Evolutionary conservation across 2,113 vertebrate species (phyloP).

Genomic region (Anarrhichthys ocellatus): DNA sequence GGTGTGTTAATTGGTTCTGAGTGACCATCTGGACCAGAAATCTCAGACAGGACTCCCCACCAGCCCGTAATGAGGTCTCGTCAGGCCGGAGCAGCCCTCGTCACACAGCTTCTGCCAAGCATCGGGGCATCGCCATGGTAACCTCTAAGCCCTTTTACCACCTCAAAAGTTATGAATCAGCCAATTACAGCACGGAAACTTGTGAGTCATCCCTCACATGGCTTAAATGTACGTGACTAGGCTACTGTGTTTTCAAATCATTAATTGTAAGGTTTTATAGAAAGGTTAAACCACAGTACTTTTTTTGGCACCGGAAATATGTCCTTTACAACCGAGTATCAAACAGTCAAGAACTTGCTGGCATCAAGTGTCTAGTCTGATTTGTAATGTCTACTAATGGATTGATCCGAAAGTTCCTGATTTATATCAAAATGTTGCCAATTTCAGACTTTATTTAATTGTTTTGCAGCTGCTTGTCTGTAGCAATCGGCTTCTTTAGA

Average conservation of each 20-base stretch:
- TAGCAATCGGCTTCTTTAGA: not conserved
- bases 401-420: not conserved
- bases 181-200: constrained; percentile 21
- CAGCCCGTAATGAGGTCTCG: constrained; percentile 59
- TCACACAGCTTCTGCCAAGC: constrained; percentile 25
- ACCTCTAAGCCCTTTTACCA: constrained; percentile 35
- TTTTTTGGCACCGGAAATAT: not conserved
- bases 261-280: not conserved
- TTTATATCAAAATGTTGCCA: not conserved
- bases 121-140: constrained; percentile 29
- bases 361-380: not conserved
- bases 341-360: not conserved
- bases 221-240: not conserved
- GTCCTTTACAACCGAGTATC: not conserved
- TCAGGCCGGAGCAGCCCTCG: constrained; percentile 39
- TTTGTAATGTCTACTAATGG: not conserved
- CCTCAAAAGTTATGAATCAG: constrained; percentile 30
- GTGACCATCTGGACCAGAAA: constrained; percentile 55
- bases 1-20: constrained; percentile 65
- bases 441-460: not conserved
- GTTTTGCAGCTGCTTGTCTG: not conserved
- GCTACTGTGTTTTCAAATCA: not conserved
- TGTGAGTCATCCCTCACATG: not conserved
- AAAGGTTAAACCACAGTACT: not conserved
- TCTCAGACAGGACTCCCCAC: constrained; percentile 60